phyloP scores from a whole-genome alignment of 2,888 invertebrate species.

The Polydrusus cervinus region DNA sequence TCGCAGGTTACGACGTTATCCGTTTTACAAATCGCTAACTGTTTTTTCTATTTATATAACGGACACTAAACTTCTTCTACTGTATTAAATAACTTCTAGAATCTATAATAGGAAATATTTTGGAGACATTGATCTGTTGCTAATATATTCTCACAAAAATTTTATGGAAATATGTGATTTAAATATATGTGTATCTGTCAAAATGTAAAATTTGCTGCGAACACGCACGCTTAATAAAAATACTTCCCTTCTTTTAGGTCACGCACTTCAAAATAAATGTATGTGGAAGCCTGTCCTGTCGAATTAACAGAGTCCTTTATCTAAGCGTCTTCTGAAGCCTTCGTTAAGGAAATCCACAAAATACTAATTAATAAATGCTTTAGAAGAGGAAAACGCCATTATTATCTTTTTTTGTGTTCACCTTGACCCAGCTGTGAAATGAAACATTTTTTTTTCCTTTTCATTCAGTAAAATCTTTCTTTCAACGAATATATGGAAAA shows the following conservation, averaged over 20 bases:
- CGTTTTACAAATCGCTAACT: no score
- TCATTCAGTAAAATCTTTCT: no score
- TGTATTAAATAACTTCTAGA: no score
- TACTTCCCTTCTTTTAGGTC: slow-evolving; percentile 5
- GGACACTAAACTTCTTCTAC: no score
- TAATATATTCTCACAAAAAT: not conserved
- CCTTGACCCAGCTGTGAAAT: not conserved
- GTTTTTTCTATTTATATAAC: no score
- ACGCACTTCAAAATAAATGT: slow-evolving; percentile 24
- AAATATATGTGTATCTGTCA: slow-evolving; percentile 42
- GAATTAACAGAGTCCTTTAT: slow-evolving; percentile 36
- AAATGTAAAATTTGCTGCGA: slow-evolving; percentile 26
- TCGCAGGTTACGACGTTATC: no score
- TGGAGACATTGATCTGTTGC: no score
- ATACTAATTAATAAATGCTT: slow-evolving; percentile 3
- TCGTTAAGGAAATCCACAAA: slow-evolving; percentile 2
- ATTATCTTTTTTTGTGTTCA: not conserved
- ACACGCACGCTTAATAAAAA: slow-evolving; percentile 44
- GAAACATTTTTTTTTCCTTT: not conserved
- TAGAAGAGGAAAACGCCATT: not conserved
- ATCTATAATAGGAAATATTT: no score
- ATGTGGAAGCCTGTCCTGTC: slow-evolving; percentile 34
- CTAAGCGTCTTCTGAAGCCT: slow-evolving; percentile 9
- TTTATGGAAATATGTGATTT: slow-evolving; percentile 27
- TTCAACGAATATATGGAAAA: no score